Evolutionary conservation across 2,888 invertebrate genomes (phyloP).

Genomic region (Busseola fusca): DNA sequence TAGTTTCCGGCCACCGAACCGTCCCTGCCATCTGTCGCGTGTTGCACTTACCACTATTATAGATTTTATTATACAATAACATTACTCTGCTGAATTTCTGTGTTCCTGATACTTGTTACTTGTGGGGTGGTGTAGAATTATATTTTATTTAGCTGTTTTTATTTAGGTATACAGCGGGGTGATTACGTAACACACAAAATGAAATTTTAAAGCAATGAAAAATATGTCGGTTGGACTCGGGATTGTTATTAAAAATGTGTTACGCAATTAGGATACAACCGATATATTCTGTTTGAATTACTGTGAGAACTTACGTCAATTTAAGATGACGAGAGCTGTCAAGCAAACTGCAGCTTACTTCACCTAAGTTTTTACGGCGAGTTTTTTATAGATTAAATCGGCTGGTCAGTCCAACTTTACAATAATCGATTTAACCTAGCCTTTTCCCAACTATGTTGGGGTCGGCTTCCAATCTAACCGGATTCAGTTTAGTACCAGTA

Average conservation of each 20-base stretch:
- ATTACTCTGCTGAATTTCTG: constrained; percentile 34
- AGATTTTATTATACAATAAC: constrained; percentile 48
- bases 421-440: background rate
- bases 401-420: background rate
- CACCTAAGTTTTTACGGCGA: background rate
- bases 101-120: constrained; percentile 17
- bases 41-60: constrained; percentile 56
- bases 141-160: constrained; percentile 2
- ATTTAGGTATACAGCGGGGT: background rate
- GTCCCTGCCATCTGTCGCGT: constrained; percentile 68
- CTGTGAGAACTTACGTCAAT: no score
- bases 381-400: background rate
- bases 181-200: background rate
- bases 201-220: background rate
- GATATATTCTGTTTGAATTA: no score
- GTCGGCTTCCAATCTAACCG: no score
- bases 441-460: no score
- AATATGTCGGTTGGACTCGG: background rate
- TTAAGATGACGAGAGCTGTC: background rate
- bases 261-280: no score
- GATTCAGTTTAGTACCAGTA: no score
- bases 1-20: constrained; percentile 72
- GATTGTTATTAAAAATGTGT: background rate
- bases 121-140: background rate
- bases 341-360: background rate